phyloP scores from a whole-genome alignment of 53 echinoderm and acorn worm genomes.

The Hippasteria phrygiana region DNA sequence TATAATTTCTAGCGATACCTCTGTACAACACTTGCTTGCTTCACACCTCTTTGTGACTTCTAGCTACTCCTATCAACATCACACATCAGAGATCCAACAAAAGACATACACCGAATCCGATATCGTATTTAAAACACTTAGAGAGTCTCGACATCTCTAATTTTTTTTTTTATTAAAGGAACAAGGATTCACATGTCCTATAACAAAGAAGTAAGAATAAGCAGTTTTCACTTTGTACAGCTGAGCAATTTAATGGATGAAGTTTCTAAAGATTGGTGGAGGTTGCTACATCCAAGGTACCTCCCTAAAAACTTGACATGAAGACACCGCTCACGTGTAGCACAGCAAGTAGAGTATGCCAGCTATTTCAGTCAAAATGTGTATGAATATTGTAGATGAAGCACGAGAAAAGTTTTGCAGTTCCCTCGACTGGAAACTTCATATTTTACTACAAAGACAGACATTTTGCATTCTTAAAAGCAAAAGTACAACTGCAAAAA shows the following conservation, averaged over 20 bases:
- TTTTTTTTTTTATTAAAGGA: slow-evolving; percentile 45
- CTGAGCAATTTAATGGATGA: background rate
- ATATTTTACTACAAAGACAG: slow-evolving; percentile 1
- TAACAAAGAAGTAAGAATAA: slow-evolving; percentile 52
- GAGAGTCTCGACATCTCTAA: slow-evolving; percentile 26
- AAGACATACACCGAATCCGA: background rate
- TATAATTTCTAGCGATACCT: too few relatives aligned
- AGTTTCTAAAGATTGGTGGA: background rate
- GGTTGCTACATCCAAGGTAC: too few relatives aligned
- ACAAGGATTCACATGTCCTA: slow-evolving; percentile 59
- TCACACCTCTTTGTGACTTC: too few relatives aligned
- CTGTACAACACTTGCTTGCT: too few relatives aligned
- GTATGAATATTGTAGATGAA: too few relatives aligned
- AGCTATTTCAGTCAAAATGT: too few relatives aligned
- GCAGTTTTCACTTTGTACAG: slow-evolving; percentile 37
- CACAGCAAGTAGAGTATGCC: too few relatives aligned
- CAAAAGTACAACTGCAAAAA: slow-evolving; percentile 2
- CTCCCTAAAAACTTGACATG: too few relatives aligned
- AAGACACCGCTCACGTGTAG: too few relatives aligned
- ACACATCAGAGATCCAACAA: background rate
- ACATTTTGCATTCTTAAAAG: background rate
- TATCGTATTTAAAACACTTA: slow-evolving; percentile 23
- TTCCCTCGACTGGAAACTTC: too few relatives aligned
- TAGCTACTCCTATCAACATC: too few relatives aligned
- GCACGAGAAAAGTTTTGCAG: too few relatives aligned